phyloP scores from a whole-genome alignment of 2,113 vertebrate genomes.

The Gallinago jamesoni region DNA sequence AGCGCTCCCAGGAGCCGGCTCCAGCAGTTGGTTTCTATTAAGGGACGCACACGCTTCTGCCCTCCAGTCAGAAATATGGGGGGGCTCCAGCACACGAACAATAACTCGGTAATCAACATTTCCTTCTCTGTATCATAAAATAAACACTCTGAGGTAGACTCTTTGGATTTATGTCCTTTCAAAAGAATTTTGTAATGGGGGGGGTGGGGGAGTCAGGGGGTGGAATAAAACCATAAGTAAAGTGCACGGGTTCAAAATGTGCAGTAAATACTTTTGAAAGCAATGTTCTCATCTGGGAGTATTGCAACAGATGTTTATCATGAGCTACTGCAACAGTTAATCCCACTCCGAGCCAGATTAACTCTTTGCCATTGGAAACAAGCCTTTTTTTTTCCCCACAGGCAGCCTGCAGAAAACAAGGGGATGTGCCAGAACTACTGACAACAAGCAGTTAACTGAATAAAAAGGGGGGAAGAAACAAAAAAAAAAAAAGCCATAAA shows the following conservation, averaged over 20 bases:
- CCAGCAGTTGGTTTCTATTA: background rate
- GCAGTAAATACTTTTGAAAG: constrained; percentile 38
- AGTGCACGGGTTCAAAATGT: background rate
- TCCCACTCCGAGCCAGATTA: background rate
- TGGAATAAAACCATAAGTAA: background rate
- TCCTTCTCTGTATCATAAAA: background rate
- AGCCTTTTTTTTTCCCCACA: background rate
- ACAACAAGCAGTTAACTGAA: constrained; percentile 33
- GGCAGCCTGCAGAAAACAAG: background rate
- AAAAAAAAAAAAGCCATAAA: background rate
- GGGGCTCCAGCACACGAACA: background rate
- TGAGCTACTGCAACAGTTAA: constrained; percentile 50
- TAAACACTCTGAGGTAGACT: background rate
- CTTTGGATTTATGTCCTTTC: background rate
- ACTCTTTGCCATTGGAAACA: constrained; percentile 11
- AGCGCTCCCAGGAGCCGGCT: background rate
- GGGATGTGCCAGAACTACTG: background rate
- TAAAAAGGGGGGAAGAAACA: background rate
- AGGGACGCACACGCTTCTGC: background rate
- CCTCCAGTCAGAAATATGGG: background rate
- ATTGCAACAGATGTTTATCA: constrained; percentile 58
- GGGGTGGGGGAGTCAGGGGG: no score
- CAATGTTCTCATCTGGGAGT: constrained; percentile 34
- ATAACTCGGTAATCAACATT: background rate
- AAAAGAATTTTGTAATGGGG: background rate